A percentile compares a stretch with the other conserved stretches of the same genome.
These are phyloP conservation scores for Sminthurinus aureus DNA, from an alignment of 2,888 invertebrate genomes.

Conservation along the genomic window DNA sequence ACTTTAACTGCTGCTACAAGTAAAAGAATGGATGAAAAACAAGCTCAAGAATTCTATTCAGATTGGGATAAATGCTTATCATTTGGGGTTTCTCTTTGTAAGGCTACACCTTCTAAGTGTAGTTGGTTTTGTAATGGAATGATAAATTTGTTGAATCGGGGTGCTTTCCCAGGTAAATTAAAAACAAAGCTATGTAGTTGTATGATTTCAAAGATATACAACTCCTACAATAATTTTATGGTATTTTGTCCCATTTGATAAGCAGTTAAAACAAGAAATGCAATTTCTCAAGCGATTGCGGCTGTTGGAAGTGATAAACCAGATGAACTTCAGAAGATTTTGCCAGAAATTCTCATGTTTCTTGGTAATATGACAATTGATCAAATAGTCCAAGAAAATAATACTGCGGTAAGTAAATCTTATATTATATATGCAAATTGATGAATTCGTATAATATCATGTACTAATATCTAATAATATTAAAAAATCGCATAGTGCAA, in stretches of 20 bases:
- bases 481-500: too few relatives aligned
- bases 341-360: conserved; percentile 65
- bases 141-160: conserved; percentile 66
- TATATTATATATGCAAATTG: conserved; percentile 43
- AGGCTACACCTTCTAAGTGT: conserved; percentile 71
- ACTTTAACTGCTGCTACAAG: conserved; percentile 7
- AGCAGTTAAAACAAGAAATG: conserved; percentile 55
- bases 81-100: conserved; percentile 76
- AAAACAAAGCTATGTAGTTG: neutral
- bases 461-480: too few relatives aligned
- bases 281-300: conserved; percentile 77
- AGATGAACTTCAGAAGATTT: conserved; percentile 68
- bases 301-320: conserved; percentile 74
- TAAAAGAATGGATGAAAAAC: conserved; percentile 23
- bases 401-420: conserved; percentile 61
- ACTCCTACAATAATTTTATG: neutral
- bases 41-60: conserved; percentile 53
- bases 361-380: conserved; percentile 52
- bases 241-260: neutral
- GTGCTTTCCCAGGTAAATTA: conserved; percentile 61
- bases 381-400: conserved; percentile 54
- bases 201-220: neutral
- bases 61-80: conserved; percentile 73
- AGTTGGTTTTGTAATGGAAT: conserved; percentile 73
- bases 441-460: too few relatives aligned